Conservation (phyloP, 2,888 invertebrate genomes). For the Bugula neritina region DNA sequence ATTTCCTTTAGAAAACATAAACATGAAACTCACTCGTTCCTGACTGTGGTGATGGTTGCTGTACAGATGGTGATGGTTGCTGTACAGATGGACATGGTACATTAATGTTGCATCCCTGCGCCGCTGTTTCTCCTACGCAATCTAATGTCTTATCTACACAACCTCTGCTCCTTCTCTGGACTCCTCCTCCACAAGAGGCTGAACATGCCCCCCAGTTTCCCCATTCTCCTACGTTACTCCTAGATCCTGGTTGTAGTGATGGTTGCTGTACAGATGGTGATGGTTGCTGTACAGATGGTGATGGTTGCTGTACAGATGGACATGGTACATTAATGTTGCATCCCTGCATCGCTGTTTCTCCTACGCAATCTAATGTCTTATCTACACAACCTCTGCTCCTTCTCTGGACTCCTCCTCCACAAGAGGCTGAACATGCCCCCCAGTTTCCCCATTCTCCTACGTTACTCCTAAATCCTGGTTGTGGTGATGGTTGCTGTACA, state of each 20-base stretch:
- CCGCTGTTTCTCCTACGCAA: background rate
- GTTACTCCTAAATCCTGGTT: no score
- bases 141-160: background rate
- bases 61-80: no score
- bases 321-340: background rate
- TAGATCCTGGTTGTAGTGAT: no score
- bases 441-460: conserved; percentile 22
- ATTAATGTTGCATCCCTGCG: background rate
- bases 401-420: background rate
- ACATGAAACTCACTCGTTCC: no score
- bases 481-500: no score
- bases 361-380: background rate
- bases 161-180: background rate
- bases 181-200: background rate
- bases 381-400: conserved; percentile 13
- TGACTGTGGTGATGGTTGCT: no score
- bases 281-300: background rate
- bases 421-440: background rate
- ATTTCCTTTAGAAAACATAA: no score
- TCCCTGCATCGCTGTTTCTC: background rate
- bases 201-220: background rate
- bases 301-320: background rate
- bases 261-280: no score
- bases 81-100: no score
- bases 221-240: background rate